A percentile compares a stretch with the other conserved stretches of the same genome.
phyloP scores from a whole-genome alignment of 2,888 invertebrate genomes.

The Philonicus albiceps region DNA sequence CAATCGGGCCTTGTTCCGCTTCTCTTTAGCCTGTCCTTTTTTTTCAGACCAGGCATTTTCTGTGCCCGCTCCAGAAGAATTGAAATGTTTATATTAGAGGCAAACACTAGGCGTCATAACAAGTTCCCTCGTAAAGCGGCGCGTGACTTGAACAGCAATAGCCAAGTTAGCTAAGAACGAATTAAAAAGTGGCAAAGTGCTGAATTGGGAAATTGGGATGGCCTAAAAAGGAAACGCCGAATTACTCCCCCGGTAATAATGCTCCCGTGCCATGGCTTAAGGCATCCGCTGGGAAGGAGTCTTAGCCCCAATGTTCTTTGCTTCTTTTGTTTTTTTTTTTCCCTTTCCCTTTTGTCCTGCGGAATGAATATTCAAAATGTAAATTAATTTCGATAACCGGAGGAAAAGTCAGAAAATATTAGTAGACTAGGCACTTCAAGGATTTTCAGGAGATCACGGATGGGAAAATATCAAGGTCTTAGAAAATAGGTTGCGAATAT shows the following conservation, averaged over 20 bases:
- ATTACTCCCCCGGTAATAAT: neutral
- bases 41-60: neutral
- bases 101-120: neutral
- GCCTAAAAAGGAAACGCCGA: neutral
- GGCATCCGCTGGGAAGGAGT: neutral
- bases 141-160: neutral
- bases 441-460: neutral
- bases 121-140: neutral
- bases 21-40: neutral
- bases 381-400: neutral
- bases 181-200: neutral
- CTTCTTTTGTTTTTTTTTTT: neutral
- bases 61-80: neutral
- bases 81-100: neutral
- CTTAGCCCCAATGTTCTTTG: neutral
- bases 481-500: neutral
- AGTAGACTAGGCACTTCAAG: neutral
- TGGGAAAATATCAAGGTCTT: neutral
- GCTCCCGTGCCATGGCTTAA: neutral
- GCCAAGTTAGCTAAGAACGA: neutral
- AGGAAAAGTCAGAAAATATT: neutral
- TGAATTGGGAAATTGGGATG: neutral
- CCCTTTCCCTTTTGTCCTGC: neutral
- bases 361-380: neutral
- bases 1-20: neutral